A percentile compares a stretch with the other conserved stretches of the same genome.
These are phyloP conservation scores for Felis chaus DNA, from an alignment of 2,113 vertebrate genomes.

Conservation along the genomic window DNA sequence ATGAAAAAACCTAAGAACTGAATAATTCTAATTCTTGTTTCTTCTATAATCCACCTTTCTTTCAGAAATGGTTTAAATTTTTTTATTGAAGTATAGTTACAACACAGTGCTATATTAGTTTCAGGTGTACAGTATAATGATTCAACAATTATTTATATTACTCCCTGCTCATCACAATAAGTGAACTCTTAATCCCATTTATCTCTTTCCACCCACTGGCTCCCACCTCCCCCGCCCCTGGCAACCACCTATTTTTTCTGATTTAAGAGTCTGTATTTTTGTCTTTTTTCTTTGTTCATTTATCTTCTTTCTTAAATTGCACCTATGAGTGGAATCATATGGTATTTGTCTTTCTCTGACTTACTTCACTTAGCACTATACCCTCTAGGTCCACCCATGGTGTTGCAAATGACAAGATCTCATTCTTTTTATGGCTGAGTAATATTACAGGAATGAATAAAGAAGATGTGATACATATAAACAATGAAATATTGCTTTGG, in stretches of 20 bases:
- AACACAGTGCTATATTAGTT: not conserved
- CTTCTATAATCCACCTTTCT: conserved; percentile 14
- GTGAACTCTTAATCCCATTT: not conserved
- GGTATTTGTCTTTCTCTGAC: not conserved
- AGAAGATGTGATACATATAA: not conserved
- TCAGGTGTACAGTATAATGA: not conserved
- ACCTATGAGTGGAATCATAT: not conserved
- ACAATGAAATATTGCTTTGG: not conserved
- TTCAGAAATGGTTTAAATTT: not conserved
- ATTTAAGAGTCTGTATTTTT: not conserved
- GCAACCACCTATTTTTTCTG: not conserved
- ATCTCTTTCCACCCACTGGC: not conserved
- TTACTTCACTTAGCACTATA: not conserved
- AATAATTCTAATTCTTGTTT: not conserved
- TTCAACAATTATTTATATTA: not conserved
- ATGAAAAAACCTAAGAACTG: not conserved
- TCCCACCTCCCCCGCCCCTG: too few species aligned
- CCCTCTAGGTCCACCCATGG: not conserved
- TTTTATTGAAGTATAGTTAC: not conserved
- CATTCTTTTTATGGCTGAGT: not conserved
- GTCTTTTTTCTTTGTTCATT: not conserved
- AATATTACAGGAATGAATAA: not conserved
- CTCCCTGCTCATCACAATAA: not conserved
- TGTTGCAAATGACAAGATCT: not conserved
- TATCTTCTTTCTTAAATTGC: not conserved